Conservation (phyloP, 2,113 vertebrate genomes). For the Narcine bancroftii region DNA sequence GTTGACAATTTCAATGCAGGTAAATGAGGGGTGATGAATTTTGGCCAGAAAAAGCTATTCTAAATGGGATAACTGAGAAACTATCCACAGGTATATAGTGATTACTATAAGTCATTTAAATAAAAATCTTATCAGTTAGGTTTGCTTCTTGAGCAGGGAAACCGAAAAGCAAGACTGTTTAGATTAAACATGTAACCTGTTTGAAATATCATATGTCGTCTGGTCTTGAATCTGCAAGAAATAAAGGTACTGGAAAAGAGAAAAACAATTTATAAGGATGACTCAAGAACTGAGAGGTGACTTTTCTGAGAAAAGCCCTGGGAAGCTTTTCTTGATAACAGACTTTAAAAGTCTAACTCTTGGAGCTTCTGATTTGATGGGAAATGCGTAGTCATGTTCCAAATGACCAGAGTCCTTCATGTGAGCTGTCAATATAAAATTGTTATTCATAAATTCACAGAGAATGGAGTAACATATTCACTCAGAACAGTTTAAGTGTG, state of each 20-base stretch:
- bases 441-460: too few relatives aligned
- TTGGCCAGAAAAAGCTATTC: not conserved
- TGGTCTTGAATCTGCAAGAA: not conserved
- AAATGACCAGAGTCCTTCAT: too few relatives aligned
- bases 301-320: too few relatives aligned
- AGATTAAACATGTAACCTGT: not conserved
- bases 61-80: not conserved
- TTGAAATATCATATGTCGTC: not conserved
- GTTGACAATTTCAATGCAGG: not conserved
- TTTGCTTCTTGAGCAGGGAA: not conserved
- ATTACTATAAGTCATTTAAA: not conserved
- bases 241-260: not conserved
- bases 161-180: not conserved
- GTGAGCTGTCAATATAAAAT: too few relatives aligned
- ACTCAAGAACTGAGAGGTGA: too few relatives aligned
- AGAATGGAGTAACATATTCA: too few relatives aligned
- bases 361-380: too few relatives aligned
- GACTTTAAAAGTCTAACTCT: too few relatives aligned
- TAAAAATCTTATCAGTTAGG: not conserved
- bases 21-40: not conserved
- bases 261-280: not conserved
- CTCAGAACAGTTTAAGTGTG: too few relatives aligned
- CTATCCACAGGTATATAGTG: not conserved
- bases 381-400: too few relatives aligned
- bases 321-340: too few relatives aligned